phyloP scores from a whole-genome alignment of 2,888 invertebrate species.

The Drosophila robusta region DNA sequence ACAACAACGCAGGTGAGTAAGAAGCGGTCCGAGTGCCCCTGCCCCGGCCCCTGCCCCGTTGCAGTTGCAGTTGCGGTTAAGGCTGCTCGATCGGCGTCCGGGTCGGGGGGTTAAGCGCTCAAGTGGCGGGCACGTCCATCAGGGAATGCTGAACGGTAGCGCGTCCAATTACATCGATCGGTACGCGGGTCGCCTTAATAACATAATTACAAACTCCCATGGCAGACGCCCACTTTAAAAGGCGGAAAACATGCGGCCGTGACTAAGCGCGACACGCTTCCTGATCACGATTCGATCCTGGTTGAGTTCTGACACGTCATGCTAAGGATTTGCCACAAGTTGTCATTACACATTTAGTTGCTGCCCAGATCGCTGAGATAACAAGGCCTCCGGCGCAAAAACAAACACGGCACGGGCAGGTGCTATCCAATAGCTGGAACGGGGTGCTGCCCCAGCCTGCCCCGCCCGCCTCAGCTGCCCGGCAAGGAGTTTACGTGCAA shows the following conservation, averaged over 20 bases:
- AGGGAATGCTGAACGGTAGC: slow-evolving; percentile 67
- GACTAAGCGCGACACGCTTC: slow-evolving; percentile 71
- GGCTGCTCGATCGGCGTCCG: background rate
- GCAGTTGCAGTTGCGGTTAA: slow-evolving; percentile 7
- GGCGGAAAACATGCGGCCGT: slow-evolving; percentile 71
- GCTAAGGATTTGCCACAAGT: slow-evolving; percentile 67
- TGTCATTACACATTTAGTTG: slow-evolving; percentile 75
- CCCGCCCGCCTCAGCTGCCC: slow-evolving; percentile 19
- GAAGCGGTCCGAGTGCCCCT: background rate
- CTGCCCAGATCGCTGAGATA: slow-evolving; percentile 50
- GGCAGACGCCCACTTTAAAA: slow-evolving; percentile 78
- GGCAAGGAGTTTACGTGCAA: background rate
- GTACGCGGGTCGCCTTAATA: slow-evolving; percentile 66
- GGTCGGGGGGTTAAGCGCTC: slow-evolving; percentile 54
- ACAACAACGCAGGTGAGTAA: slow-evolving; percentile 84
- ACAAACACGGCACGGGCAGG: slow-evolving; percentile 50
- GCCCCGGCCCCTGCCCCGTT: background rate
- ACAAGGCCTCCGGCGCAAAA: slow-evolving; percentile 41
- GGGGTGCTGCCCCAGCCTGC: background rate
- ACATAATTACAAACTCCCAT: slow-evolving; percentile 80
- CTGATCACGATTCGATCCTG: slow-evolving; percentile 59
- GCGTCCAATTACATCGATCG: slow-evolving; percentile 71
- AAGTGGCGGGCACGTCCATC: slow-evolving; percentile 52
- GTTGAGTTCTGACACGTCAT: slow-evolving; percentile 67
- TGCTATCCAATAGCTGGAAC: slow-evolving; percentile 25